Conservation (phyloP, 2,797 vertebrate species). For the Acipenser ruthenus region DNA sequence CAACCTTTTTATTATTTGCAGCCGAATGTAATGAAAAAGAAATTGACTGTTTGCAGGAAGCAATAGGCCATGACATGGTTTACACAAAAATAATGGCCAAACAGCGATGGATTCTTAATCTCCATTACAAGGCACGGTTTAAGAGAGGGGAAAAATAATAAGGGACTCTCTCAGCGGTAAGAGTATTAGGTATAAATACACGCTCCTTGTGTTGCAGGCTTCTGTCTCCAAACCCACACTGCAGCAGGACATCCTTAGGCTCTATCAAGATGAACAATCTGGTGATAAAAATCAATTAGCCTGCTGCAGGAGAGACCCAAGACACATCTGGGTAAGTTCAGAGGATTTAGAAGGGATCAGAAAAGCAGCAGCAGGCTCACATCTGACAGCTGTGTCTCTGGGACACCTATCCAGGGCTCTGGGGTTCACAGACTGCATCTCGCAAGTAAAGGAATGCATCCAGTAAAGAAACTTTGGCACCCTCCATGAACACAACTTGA, state of each 20-base stretch:
- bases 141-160: conserved; percentile 64
- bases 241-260: conserved; percentile 32
- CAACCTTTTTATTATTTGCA: conserved; percentile 52
- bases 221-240: conserved; percentile 30
- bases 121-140: conserved; percentile 72
- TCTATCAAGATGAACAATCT: conserved; percentile 44
- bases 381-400: neutral
- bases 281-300: conserved; percentile 43
- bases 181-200: conserved; percentile 36
- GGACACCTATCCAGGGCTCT: neutral
- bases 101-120: conserved; percentile 73
- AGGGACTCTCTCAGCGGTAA: conserved; percentile 62
- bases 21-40: conserved; percentile 67
- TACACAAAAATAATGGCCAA: conserved; percentile 71
- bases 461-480: neutral
- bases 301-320: conserved; percentile 25
- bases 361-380: conserved; percentile 13
- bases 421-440: neutral
- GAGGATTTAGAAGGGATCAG: conserved; percentile 11
- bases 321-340: conserved; percentile 16
- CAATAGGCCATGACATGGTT: conserved; percentile 78
- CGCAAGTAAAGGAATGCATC: neutral
- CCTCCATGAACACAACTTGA: conserved; percentile 4
- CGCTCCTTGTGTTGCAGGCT: conserved; percentile 25
- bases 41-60: conserved; percentile 70